These are phyloP conservation scores for Haliclona indistincta DNA, from an alignment of 37 sponge, comb jelly and placozoan species.

Conservation along the genomic window DNA sequence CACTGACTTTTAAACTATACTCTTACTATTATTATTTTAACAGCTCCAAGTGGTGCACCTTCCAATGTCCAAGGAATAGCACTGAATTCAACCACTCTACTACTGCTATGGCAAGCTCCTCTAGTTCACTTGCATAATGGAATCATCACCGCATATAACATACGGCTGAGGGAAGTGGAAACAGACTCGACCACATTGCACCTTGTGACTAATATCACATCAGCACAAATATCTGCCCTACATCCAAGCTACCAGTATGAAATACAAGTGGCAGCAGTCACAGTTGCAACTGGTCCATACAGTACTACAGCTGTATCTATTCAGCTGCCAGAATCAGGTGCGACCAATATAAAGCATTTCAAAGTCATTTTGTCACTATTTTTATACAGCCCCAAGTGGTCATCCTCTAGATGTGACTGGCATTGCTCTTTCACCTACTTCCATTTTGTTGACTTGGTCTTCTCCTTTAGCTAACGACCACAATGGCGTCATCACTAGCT, in stretches of 20 bases:
- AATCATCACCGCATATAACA: conserved; percentile 1
- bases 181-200: not conserved
- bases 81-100: conserved; percentile 7
- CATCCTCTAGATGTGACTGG: conserved; percentile 7
- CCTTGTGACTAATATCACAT: not conserved
- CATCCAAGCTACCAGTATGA: not conserved
- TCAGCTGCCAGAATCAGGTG: too few relatives aligned
- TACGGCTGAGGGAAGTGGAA: conserved; percentile 12
- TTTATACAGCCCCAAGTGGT: conserved; percentile 32
- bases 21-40: too few relatives aligned
- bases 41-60: conserved; percentile 35
- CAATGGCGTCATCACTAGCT: conserved; percentile 14
- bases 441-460: conserved; percentile 3
- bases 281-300: not conserved
- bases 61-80: not conserved
- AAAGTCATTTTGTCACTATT: not conserved
- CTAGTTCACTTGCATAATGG: conserved; percentile 11
- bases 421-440: not conserved
- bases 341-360: too few relatives aligned
- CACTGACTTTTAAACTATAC: too few relatives aligned
- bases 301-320: not conserved
- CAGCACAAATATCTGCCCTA: not conserved
- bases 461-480: not conserved
- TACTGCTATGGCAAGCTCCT: conserved; percentile 24
- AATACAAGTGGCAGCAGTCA: not conserved